phyloP scores from a whole-genome alignment of 1,140 invertebrate species.

The Diabrotica undecimpunctata region DNA sequence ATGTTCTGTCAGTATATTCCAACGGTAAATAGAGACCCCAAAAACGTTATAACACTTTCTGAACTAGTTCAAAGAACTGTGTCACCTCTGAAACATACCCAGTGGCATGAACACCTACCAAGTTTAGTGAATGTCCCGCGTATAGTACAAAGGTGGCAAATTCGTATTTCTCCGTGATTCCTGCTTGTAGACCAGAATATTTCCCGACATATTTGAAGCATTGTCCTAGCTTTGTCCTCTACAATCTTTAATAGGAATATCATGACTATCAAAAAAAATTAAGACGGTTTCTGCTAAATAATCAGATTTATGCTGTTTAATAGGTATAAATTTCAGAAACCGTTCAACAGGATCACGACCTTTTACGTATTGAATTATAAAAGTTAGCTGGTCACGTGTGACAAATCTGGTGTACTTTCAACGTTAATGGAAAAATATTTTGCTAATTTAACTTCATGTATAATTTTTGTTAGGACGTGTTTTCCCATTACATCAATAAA shows the following conservation, averaged over 20 bases:
- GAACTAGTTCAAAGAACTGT: slow-evolving; percentile 32
- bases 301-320: slow-evolving; percentile 25
- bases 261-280: slow-evolving; percentile 34
- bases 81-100: slow-evolving; percentile 22
- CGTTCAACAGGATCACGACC: slow-evolving; percentile 28
- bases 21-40: too few species aligned
- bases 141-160: slow-evolving; percentile 35
- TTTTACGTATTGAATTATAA: slow-evolving; percentile 41
- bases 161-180: slow-evolving; percentile 28
- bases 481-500: slow-evolving; percentile 36
- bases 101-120: slow-evolving; percentile 31
- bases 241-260: slow-evolving; percentile 39
- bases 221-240: too few species aligned
- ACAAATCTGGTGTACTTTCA: slow-evolving; percentile 45
- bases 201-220: too few species aligned
- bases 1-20: too few species aligned
- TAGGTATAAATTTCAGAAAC: slow-evolving; percentile 28
- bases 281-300: slow-evolving; percentile 35
- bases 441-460: slow-evolving; percentile 35
- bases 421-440: slow-evolving; percentile 46
- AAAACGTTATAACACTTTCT: slow-evolving; percentile 20
- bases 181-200: slow-evolving; percentile 35
- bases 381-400: too few species aligned
- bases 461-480: slow-evolving; percentile 36
- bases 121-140: slow-evolving; percentile 38